phyloP scores from a whole-genome alignment of 2,113 vertebrate genomes.

The Ammodytes marinus region DNA sequence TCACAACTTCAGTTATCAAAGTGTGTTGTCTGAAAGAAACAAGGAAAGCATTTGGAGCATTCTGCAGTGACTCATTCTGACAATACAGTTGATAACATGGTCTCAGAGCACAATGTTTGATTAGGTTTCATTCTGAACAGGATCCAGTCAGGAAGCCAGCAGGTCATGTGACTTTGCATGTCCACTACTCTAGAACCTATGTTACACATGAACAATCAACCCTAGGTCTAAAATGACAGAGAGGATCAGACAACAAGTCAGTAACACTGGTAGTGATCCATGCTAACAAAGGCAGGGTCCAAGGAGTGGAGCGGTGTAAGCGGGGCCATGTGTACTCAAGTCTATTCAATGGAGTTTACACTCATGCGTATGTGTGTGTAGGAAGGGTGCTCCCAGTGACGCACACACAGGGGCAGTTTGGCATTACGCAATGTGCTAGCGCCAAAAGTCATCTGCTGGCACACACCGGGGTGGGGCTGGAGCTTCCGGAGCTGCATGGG shows the following conservation, averaged over 20 bases:
- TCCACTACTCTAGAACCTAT: neutral
- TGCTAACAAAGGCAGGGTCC: slow-evolving; percentile 61
- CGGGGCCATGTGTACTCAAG: slow-evolving; percentile 24
- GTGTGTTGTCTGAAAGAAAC: neutral
- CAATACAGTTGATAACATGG: slow-evolving; percentile 1
- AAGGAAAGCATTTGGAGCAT: slow-evolving; percentile 9
- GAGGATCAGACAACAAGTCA: slow-evolving; percentile 47
- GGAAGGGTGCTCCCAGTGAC: slow-evolving; percentile 76
- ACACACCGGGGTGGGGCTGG: slow-evolving; percentile 58
- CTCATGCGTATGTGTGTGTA: slow-evolving; percentile 51
- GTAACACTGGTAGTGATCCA: slow-evolving; percentile 20
- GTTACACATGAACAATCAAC: slow-evolving; percentile 2
- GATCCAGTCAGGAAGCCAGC: slow-evolving; percentile 17
- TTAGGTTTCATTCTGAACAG: slow-evolving; percentile 21
- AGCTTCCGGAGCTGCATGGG: slow-evolving; percentile 51
- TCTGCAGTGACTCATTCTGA: slow-evolving; percentile 21
- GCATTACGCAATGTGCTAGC: slow-evolving; percentile 67
- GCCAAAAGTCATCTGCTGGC: slow-evolving; percentile 47
- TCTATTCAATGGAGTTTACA: slow-evolving; percentile 51
- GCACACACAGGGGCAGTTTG: slow-evolving; percentile 70
- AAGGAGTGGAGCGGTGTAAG: slow-evolving; percentile 7
- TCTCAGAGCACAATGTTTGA: slow-evolving; percentile 18
- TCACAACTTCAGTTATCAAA: neutral
- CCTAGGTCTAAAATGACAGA: slow-evolving; percentile 22
- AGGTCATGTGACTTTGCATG: slow-evolving; percentile 26